Conservation (phyloP, 2,888 invertebrate species). For the Melipona bicolor region DNA sequence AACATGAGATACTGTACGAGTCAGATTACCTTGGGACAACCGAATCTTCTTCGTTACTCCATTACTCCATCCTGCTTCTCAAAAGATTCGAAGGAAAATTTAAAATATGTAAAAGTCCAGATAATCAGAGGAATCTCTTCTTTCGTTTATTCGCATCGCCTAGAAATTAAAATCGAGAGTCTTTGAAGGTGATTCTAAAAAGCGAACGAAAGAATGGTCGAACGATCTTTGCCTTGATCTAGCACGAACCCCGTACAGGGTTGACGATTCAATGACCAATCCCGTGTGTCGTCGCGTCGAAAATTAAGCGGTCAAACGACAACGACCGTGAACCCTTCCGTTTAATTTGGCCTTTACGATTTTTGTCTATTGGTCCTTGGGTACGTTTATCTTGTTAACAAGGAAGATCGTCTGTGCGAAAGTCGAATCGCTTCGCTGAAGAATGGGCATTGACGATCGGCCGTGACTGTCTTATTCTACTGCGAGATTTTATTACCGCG, state of each 20-base stretch:
- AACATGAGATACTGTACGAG: neutral
- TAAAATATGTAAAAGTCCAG: no score
- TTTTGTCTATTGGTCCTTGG: slow-evolving; percentile 52
- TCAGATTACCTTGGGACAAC: neutral
- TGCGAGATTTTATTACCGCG: neutral
- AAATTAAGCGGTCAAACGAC: slow-evolving; percentile 39
- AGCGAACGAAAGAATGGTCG: neutral
- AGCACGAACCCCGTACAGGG: slow-evolving; percentile 10
- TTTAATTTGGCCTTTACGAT: slow-evolving; percentile 39
- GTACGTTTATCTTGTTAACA: slow-evolving; percentile 33
- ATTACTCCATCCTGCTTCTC: neutral
- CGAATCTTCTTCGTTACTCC: neutral
- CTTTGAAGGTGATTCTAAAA: neutral
- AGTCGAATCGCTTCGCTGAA: slow-evolving; percentile 11
- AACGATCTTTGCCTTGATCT: slow-evolving; percentile 40
- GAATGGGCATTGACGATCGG: neutral
- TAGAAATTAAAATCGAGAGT: neutral
- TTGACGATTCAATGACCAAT: slow-evolving; percentile 40
- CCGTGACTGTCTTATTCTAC: slow-evolving; percentile 38
- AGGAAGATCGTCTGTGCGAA: slow-evolving; percentile 21
- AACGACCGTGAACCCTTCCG: slow-evolving; percentile 59
- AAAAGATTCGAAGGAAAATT: neutral
- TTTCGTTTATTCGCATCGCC: neutral
- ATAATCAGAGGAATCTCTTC: neutral
- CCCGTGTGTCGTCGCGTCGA: slow-evolving; percentile 10